Evolutionary conservation across 2,888 invertebrate species (phyloP).

Genomic region (Parascotia fuliginaria): DNA sequence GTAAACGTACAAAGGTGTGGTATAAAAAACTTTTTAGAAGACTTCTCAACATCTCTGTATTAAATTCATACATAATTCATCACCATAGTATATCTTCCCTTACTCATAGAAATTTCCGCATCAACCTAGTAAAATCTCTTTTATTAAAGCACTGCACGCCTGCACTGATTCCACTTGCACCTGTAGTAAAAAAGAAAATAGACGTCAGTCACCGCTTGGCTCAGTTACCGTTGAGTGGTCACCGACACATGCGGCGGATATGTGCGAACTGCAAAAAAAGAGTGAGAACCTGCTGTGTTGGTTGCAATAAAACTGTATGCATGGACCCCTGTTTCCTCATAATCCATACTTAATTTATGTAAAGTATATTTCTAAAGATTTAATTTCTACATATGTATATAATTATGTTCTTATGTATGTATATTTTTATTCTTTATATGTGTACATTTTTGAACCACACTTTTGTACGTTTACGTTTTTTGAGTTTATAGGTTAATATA

Average conservation of each 20-base stretch:
- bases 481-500: too few relatives aligned
- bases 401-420: background rate
- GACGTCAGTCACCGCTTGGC: background rate
- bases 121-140: background rate
- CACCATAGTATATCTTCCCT: background rate
- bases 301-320: too few relatives aligned
- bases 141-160: background rate
- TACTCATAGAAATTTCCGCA: background rate
- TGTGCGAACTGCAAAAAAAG: background rate
- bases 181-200: background rate
- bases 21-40: slow-evolving; percentile 38
- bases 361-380: background rate
- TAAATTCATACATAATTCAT: slow-evolving; percentile 26
- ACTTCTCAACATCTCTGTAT: slow-evolving; percentile 21
- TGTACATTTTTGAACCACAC: too few relatives aligned
- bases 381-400: background rate
- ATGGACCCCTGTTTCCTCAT: background rate
- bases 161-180: background rate
- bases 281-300: background rate
- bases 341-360: background rate
- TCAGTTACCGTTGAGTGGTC: background rate
- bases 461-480: background rate
- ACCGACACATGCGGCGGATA: background rate
- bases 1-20: slow-evolving; percentile 34
- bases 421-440: background rate